Evolutionary conservation across 2,888 invertebrate genomes (phyloP), one percentile per base, ranked within the genome.

Genomic region (Eretmocerus hayati): DNA sequence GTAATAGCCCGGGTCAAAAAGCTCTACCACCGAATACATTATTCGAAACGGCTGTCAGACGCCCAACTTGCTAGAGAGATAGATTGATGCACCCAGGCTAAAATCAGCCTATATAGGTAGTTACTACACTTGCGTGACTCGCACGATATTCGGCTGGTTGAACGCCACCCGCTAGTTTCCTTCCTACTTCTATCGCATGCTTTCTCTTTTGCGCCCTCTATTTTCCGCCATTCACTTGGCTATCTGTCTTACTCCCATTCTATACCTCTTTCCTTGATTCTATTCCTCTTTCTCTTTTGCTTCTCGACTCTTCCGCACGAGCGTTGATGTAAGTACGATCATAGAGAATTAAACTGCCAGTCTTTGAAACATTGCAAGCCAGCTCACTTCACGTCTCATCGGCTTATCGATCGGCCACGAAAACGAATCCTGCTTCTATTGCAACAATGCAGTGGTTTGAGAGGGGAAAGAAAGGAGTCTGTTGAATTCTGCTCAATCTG

Each of bases 21-120:
- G 50, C 52, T n/a, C n/a, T n/a, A 56, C 56, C 59, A 58, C 58
- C 63, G 61, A 64, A 65, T 65, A 61, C 65, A 64, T 65, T 65
- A 64, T 66, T 66, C 59, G 62, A 63, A 67, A 64, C 62, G 62
- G 62, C 63, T 66, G 67, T 66, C 66, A 64, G 64, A 60, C 58
- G 60, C 59, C 61, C 59, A 60, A 60, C 58, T 62, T 36, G 39
- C 18, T 50, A 56, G 60, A 60, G 63, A 65, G 66, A 65, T 63
- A 61, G 66, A 67, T 67, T 66, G 67, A 67, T 66, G 65, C 62
- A 64, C 60, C 22, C 38, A n/a, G n/a, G 21, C 21, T 32, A 26
- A 26, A 26, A 26, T 11, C 8, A 18, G n/a, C 15, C 31, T 6
- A 15, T 31, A 31, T 6, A 31, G n/a, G n/a, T 6, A 31, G n/a